Evolutionary conservation across 2,888 invertebrate genomes (phyloP), one percentile per base, ranked within the genome.

Genomic region (Dichetophora obliterata): DNA sequence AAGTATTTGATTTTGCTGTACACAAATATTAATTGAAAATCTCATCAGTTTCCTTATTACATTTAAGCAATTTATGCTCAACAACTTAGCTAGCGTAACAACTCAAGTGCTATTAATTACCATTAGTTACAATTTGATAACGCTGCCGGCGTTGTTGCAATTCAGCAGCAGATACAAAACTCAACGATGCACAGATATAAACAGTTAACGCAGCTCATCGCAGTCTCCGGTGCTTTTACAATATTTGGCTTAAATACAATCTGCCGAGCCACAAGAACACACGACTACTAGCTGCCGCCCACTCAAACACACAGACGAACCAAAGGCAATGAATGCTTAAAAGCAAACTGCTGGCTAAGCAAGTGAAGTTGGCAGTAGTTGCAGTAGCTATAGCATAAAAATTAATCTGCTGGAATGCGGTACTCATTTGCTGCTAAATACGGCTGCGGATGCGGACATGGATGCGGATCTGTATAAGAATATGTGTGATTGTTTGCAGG

Each of bases 31-130:
- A 43, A 43, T 43, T 43, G 43, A 11, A 43, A 43, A 43, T 43
- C 61, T 16, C 31, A 61, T 16, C 31, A 27, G 22, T 27, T 61
- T 61, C 61, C 16, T 19, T 24, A 61, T 52, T 19, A 19, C 54
- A 22, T 22, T 19, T 19, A 43, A n/a, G 54, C 54, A 54, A 54
- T 54, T 19, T n/a, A 22, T n/a, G 16, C n/a, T 16, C 31, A 22
- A 48, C 6, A 22, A 5, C 5, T 11, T 16, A 14, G 68, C 52
- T 14, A 27, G 57, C 16, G 27, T 57, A 19, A 57, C 34, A 24
- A 54, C 31, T 19, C 14, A 71, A 71, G 34, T 50, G 57, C 71
- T 37, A 59, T 71, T 71, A 71, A 71, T 71, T 71, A 71, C 54
- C 71, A 71, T 71, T 71, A 59, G 57, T 59, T 43, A 24, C 57